phyloP scores from a whole-genome alignment of 1,140 invertebrate genomes.

The Eueides isabella region DNA sequence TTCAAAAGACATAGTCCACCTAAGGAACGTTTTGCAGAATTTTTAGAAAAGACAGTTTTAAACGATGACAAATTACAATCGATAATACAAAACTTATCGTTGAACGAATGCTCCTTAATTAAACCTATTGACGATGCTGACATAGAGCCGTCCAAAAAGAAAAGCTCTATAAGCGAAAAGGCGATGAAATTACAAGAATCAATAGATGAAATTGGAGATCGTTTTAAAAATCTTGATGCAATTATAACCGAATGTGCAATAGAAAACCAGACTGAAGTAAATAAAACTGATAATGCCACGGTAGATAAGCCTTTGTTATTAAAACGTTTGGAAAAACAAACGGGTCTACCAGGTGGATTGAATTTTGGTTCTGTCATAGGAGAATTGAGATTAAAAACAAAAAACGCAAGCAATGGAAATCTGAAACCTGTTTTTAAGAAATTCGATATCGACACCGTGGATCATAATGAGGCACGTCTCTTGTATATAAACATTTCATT shows the following conservation, averaged over 20 bases:
- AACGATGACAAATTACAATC: slow-evolving; percentile 75
- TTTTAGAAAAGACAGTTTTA: slow-evolving; percentile 74
- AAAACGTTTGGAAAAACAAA: slow-evolving; percentile 64
- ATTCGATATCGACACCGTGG: slow-evolving; percentile 61
- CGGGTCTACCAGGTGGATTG: slow-evolving; percentile 60
- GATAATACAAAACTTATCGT: slow-evolving; percentile 72
- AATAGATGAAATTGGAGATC: slow-evolving; percentile 50
- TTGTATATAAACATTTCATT: not conserved
- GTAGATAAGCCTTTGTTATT: slow-evolving; percentile 59
- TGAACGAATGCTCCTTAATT: slow-evolving; percentile 51
- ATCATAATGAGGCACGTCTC: slow-evolving; percentile 52
- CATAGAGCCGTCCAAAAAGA: slow-evolving; percentile 27
- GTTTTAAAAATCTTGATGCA: slow-evolving; percentile 45
- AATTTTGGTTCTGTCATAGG: slow-evolving; percentile 77
- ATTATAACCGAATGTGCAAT: slow-evolving; percentile 22
- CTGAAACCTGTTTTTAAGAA: slow-evolving; percentile 77
- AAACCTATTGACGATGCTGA: slow-evolving; percentile 20
- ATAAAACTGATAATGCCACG: slow-evolving; percentile 22
- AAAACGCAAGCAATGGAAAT: slow-evolving; percentile 58
- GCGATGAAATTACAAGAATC: slow-evolving; percentile 43
- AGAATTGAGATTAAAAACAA: slow-evolving; percentile 74
- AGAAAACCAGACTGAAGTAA: slow-evolving; percentile 35
- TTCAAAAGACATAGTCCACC: slow-evolving; percentile 71
- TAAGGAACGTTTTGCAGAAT: slow-evolving; percentile 71
- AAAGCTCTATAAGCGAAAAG: slow-evolving; percentile 43